Percentiles rank a stretch among this genome's conserved stretches.
Conservation (phyloP, 1,140 invertebrate species). For the Drosophila lini region DNA sequence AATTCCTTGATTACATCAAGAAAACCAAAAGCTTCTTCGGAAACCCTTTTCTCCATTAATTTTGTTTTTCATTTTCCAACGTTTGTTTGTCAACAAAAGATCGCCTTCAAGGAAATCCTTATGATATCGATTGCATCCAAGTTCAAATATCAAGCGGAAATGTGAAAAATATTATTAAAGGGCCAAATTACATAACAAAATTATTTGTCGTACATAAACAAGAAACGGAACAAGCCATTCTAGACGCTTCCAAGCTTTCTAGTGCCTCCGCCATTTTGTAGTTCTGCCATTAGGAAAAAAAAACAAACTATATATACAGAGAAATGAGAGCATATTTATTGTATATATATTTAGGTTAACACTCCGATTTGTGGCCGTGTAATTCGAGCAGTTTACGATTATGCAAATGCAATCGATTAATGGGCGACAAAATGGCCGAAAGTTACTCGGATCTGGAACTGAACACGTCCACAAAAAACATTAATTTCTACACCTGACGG, state of each 20-base stretch:
- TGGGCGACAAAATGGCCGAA: slow-evolving; percentile 36
- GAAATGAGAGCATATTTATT: background rate
- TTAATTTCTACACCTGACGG: slow-evolving; percentile 54
- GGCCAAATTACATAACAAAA: slow-evolving; percentile 3
- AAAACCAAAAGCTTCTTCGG: background rate
- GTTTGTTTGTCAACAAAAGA: slow-evolving; percentile 13
- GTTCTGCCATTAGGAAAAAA: background rate
- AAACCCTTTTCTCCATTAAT: background rate
- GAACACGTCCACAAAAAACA: slow-evolving; percentile 56
- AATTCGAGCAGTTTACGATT: slow-evolving; percentile 18
- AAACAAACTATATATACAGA: background rate
- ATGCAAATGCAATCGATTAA: slow-evolving; percentile 32
- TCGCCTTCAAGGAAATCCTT: background rate
- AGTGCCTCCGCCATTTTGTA: slow-evolving; percentile 39
- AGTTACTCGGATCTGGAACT: slow-evolving; percentile 4
- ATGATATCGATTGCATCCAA: background rate
- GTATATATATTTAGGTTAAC: slow-evolving; percentile 11
- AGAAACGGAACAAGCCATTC: background rate
- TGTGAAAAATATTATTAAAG: slow-evolving; percentile 26
- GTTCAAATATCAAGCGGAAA: slow-evolving; percentile 6
- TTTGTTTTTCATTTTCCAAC: background rate
- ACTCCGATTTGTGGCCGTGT: slow-evolving; percentile 22
- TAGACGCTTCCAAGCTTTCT: slow-evolving; percentile 1
- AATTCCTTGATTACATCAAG: background rate
- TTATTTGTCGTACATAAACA: background rate